Evolutionary conservation across 2,113 vertebrate species (phyloP).

Genomic region (Prunella fulvescens): DNA sequence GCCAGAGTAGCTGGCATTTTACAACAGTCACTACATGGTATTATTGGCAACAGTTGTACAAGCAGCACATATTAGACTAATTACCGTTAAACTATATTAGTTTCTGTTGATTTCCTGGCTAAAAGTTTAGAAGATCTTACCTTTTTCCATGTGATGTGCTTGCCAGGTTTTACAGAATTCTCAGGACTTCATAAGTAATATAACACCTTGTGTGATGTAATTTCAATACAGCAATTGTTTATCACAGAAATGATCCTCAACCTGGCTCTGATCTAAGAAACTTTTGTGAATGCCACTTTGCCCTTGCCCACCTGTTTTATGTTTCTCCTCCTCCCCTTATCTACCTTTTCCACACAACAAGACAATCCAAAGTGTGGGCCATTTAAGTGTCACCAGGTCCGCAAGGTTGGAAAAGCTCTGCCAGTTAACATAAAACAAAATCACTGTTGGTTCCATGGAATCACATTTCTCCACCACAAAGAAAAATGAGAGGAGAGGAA

Average conservation of each 20-base stretch:
- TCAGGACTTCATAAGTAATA: constrained; percentile 70
- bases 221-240: constrained; percentile 71
- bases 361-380: constrained; percentile 86
- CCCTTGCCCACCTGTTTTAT: constrained; percentile 83
- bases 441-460: constrained; percentile 78
- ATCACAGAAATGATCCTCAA: constrained; percentile 44
- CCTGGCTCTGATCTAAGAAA: constrained; percentile 74
- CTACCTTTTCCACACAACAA: constrained; percentile 85
- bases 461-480: constrained; percentile 84
- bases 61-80: constrained; percentile 38
- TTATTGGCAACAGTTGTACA: constrained; percentile 20
- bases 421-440: constrained; percentile 87
- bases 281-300: constrained; percentile 80
- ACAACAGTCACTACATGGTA: background rate
- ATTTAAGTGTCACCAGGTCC: constrained; percentile 88
- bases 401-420: constrained; percentile 80
- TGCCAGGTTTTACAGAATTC: constrained; percentile 64
- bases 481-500: constrained; percentile 87
- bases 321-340: constrained; percentile 84
- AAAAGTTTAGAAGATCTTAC: constrained; percentile 51
- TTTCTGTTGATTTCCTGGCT: constrained; percentile 59
- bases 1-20: constrained; percentile 22
- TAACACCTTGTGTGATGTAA: constrained; percentile 78
- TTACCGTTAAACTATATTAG: constrained; percentile 56
- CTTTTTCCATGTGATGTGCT: background rate